Percentiles rank a stretch among this genome's conserved stretches.
These are phyloP conservation scores for Gadopsis marmoratus DNA, from an alignment of 2,797 vertebrate species.

Conservation along the genomic window DNA sequence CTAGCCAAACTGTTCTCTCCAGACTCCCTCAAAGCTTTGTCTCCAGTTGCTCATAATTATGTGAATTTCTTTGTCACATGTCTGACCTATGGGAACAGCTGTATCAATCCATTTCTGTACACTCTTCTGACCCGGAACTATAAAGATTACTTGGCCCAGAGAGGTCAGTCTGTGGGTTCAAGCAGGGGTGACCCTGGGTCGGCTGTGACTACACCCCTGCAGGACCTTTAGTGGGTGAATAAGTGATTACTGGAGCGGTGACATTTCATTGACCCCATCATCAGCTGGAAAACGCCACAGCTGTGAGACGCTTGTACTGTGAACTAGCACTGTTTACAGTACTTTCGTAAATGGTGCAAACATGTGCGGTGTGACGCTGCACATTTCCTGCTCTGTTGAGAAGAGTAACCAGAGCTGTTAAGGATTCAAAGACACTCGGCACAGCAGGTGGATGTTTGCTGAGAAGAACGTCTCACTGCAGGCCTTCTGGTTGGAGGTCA, in stretches of 20 bases:
- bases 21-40: constrained; percentile 75
- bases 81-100: constrained; percentile 91
- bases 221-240: constrained; percentile 60
- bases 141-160: constrained; percentile 79
- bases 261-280: neutral
- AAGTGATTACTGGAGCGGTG: fast-evolving
- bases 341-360: neutral
- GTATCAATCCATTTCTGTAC: constrained; percentile 90
- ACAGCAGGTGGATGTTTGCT: constrained; percentile 16
- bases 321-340: neutral
- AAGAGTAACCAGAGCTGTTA: neutral
- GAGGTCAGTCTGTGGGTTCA: constrained; percentile 71
- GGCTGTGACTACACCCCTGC: constrained; percentile 58
- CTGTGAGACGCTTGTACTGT: neutral
- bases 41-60: constrained; percentile 84
- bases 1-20: constrained; percentile 84
- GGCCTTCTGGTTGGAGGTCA: neutral
- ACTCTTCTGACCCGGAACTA: constrained; percentile 87
- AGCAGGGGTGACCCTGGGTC: constrained; percentile 78
- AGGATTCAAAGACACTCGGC: neutral
- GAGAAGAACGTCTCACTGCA: neutral
- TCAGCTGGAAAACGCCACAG: neutral
- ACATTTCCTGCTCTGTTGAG: neutral
- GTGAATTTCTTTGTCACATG: constrained; percentile 91
- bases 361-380: neutral